Evolutionary conservation across 2,113 vertebrate species (phyloP).

Genomic region (Quiscalus mexicanus): DNA sequence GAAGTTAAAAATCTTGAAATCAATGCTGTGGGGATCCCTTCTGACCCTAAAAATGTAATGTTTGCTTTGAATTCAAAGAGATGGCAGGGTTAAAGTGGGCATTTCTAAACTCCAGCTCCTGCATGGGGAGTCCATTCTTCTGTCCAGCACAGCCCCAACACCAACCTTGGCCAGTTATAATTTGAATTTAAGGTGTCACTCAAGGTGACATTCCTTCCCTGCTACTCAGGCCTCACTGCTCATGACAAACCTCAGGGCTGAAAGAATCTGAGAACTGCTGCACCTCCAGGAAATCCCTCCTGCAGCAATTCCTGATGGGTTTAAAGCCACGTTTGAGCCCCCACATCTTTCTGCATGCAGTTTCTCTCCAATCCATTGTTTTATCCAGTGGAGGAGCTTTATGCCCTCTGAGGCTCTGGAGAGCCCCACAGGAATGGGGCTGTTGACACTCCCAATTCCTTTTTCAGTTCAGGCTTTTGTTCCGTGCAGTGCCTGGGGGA

Average conservation of each 20-base stretch:
- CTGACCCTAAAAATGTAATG: neutral
- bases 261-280: neutral
- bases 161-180: neutral
- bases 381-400: neutral
- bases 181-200: neutral
- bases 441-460: neutral
- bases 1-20: neutral
- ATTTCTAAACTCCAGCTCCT: neutral
- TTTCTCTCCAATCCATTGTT: neutral
- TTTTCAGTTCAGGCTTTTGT: neutral
- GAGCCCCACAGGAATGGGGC: neutral
- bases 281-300: neutral
- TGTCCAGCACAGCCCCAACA: neutral
- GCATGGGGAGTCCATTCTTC: neutral
- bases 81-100: neutral
- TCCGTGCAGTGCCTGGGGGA: neutral
- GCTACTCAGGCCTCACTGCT: neutral
- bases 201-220: neutral
- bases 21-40: neutral
- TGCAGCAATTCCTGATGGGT: neutral
- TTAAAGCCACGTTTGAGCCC: neutral
- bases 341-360: neutral
- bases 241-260: neutral
- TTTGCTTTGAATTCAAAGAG: neutral
- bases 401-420: neutral